Evolutionary conservation across 2,888 invertebrate species (phyloP).

Genomic region (Aleiodes testaceus): DNA sequence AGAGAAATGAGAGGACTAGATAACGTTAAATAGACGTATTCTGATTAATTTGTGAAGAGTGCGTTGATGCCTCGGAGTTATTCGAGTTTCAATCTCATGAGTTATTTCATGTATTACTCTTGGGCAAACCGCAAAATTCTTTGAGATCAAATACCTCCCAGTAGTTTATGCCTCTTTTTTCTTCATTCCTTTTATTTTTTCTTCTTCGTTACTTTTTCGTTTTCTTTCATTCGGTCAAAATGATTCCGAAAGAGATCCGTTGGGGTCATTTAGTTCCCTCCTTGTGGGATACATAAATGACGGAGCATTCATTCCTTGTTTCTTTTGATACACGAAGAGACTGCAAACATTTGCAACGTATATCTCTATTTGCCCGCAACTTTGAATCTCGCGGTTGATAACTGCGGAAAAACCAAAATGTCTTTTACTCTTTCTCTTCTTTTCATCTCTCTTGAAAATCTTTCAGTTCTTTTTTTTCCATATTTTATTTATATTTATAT

Average conservation of each 20-base stretch:
- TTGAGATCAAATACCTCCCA: constrained; percentile 1
- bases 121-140: constrained; percentile 6
- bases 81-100: constrained; percentile 8
- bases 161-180: constrained; percentile 6
- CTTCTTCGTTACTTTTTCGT: background rate
- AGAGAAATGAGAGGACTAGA: constrained; percentile 7
- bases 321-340: constrained; percentile 69
- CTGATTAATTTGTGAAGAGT: constrained; percentile 21
- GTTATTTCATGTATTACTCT: constrained; percentile 20
- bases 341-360: constrained; percentile 64
- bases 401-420: constrained; percentile 45
- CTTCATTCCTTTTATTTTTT: background rate
- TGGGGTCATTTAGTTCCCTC: constrained; percentile 10
- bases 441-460: constrained; percentile 14
- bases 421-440: constrained; percentile 7
- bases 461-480: background rate
- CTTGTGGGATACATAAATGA: constrained; percentile 36
- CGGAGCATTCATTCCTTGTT: constrained; percentile 60
- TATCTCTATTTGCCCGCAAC: constrained; percentile 70
- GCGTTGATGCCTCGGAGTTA: background rate
- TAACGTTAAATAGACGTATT: constrained; percentile 9
- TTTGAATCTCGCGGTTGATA: constrained; percentile 70
- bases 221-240: constrained; percentile 22
- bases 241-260: background rate
- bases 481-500: background rate